These are phyloP conservation scores for Bombyx huttoni DNA, from an alignment of 2,888 invertebrate genomes.

Conservation along the genomic window DNA sequence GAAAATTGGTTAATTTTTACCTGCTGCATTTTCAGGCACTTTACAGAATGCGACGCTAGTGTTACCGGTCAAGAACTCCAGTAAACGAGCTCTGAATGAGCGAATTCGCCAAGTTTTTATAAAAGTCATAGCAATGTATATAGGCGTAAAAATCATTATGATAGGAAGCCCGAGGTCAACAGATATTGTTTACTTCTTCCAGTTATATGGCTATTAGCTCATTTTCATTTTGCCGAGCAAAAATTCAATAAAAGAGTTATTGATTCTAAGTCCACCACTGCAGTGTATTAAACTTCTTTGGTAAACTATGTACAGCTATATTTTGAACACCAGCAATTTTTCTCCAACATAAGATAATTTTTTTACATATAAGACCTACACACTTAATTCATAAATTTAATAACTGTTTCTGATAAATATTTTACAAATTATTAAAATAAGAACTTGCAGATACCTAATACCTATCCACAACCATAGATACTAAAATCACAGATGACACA, in stretches of 20 bases:
- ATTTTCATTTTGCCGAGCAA: not conserved
- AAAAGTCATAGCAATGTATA: conserved; percentile 87
- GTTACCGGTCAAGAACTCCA: conserved; percentile 71
- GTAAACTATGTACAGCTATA: not conserved
- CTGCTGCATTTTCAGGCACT: conserved; percentile 67
- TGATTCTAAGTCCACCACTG: conserved; percentile 56
- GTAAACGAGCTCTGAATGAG: conserved; percentile 78
- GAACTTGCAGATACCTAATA: too few species aligned
- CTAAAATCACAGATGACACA: too few species aligned
- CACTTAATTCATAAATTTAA: too few species aligned
- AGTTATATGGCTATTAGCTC: too few species aligned
- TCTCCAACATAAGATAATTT: too few species aligned
- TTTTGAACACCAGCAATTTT: not conserved
- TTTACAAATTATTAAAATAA: too few species aligned
- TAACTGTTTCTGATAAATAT: too few species aligned
- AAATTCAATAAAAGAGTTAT: conserved; percentile 39
- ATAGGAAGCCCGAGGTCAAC: conserved; percentile 6
- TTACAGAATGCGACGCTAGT: conserved; percentile 75
- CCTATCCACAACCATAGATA: too few species aligned
- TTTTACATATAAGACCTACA: too few species aligned
- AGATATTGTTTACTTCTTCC: too few species aligned
- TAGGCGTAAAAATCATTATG: conserved; percentile 82
- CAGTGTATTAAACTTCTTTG: conserved; percentile 6
- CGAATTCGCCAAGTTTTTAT: conserved; percentile 85
- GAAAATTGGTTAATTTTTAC: conserved; percentile 17